These are phyloP conservation scores for Mormyrops attenuatus DNA, from an alignment of 2,797 vertebrate species.

Conservation along the genomic window DNA sequence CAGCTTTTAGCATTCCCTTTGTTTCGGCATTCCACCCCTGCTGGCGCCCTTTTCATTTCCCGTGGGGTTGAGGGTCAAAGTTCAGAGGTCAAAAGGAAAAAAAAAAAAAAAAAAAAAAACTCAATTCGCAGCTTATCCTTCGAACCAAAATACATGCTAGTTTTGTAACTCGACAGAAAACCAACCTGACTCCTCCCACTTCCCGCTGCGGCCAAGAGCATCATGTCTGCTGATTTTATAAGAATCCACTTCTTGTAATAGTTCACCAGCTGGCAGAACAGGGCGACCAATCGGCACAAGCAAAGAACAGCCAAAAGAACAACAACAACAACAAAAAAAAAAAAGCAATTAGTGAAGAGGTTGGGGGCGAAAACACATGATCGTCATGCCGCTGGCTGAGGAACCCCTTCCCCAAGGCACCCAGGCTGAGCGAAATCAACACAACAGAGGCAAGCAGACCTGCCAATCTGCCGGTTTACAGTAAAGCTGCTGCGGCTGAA, in stretches of 20 bases:
- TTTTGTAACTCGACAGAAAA: neutral
- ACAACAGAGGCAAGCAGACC: neutral
- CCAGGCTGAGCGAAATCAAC: neutral
- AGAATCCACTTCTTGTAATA: neutral
- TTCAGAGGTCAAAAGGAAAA: slow-evolving; percentile 42
- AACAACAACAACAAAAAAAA: neutral
- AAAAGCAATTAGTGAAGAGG: neutral
- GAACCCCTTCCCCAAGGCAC: neutral
- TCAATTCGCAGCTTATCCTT: neutral
- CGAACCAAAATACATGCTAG: neutral
- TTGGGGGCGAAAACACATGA: neutral
- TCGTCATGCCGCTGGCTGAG: neutral
- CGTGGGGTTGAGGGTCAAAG: neutral
- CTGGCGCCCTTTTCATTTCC: slow-evolving; percentile 22
- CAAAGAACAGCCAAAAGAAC: neutral
- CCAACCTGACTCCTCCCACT: neutral
- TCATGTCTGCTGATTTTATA: neutral
- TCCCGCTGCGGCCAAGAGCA: neutral
- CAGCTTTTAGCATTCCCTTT: slow-evolving; percentile 34
- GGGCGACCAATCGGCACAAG: neutral
- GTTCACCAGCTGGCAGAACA: neutral
- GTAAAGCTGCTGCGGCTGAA: neutral
- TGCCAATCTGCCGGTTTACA: neutral
- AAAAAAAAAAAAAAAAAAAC: neutral
- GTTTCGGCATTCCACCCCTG: neutral